Evolutionary conservation across 2,797 vertebrate species (phyloP).

Genomic region (Molothrus ater): DNA sequence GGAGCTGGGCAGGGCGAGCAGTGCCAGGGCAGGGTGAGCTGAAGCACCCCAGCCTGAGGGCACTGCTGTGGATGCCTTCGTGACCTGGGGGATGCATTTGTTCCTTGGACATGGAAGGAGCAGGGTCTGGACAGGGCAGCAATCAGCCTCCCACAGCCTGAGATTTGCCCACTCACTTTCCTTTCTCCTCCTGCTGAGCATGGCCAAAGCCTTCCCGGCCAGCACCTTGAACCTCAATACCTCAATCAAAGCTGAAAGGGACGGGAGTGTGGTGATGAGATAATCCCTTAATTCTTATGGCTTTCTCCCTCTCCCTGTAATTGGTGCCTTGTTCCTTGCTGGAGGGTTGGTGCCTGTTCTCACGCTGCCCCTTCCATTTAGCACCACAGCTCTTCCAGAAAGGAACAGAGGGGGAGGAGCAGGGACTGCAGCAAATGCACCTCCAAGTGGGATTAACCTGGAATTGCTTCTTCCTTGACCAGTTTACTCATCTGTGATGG

Average conservation of each 20-base stretch:
- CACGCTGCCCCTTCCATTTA: not conserved
- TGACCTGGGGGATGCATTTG: not conserved
- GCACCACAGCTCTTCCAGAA: accelerated
- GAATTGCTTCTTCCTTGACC: not conserved
- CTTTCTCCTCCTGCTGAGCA: not conserved
- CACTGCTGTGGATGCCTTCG: accelerated
- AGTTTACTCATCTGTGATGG: accelerated
- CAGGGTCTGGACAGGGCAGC: not conserved
- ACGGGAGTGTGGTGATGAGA: not conserved
- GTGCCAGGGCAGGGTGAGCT: not conserved
- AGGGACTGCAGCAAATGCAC: not conserved
- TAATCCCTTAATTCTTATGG: not conserved
- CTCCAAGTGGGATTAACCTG: not conserved
- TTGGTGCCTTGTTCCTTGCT: not conserved
- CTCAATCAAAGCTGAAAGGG: conserved; percentile 54
- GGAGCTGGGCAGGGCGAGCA: not conserved
- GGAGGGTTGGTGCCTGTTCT: not conserved
- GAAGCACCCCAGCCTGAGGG: not conserved
- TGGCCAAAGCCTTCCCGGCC: not conserved
- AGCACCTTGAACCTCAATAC: not conserved
- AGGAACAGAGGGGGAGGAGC: not conserved
- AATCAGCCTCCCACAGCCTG: conserved; percentile 50
- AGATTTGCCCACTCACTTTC: not conserved
- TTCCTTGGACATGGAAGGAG: not conserved
- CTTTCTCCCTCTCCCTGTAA: not conserved